Evolutionary conservation across 1,140 invertebrate genomes (phyloP).

Genomic region (Bathynomus jamesi): DNA sequence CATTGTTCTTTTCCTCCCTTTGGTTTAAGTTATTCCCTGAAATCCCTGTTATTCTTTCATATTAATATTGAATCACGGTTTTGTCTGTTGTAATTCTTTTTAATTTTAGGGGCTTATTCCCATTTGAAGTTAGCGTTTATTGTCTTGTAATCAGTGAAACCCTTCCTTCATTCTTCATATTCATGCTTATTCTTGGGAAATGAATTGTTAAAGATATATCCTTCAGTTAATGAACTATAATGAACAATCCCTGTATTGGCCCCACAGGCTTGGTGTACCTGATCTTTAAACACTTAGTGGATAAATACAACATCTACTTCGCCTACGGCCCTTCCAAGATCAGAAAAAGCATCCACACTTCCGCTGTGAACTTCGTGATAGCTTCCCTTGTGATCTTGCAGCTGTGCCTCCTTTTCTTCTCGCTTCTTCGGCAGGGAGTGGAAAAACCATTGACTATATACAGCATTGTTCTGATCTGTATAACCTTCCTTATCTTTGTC

Average conservation of each 20-base stretch:
- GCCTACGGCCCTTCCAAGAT: constrained; percentile 75
- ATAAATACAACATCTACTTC: constrained; percentile 92
- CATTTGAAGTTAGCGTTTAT: background rate
- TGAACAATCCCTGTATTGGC: too few species aligned
- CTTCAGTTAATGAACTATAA: too few species aligned
- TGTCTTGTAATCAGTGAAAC: background rate
- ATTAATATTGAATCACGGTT: background rate
- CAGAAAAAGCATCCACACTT: constrained; percentile 53
- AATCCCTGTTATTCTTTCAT: background rate
- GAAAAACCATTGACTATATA: constrained; percentile 42
- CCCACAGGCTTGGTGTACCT: constrained; percentile 80
- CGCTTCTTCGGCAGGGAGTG: constrained; percentile 45
- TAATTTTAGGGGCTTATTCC: background rate
- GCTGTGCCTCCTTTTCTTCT: constrained; percentile 52
- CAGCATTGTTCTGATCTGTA: constrained; percentile 48
- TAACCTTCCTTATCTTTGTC: constrained; percentile 50
- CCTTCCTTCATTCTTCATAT: too few species aligned
- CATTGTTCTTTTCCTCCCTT: background rate
- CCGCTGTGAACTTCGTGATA: constrained; percentile 57
- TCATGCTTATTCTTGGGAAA: too few species aligned
- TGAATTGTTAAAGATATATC: too few species aligned
- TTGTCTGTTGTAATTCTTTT: background rate
- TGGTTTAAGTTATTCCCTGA: background rate
- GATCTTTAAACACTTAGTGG: constrained; percentile 83
- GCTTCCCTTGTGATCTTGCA: constrained; percentile 54